Conservation (phyloP, 30 jellyfish, hydroid and myxozoan genomes). For the Pseudorhiza aurosa region DNA sequence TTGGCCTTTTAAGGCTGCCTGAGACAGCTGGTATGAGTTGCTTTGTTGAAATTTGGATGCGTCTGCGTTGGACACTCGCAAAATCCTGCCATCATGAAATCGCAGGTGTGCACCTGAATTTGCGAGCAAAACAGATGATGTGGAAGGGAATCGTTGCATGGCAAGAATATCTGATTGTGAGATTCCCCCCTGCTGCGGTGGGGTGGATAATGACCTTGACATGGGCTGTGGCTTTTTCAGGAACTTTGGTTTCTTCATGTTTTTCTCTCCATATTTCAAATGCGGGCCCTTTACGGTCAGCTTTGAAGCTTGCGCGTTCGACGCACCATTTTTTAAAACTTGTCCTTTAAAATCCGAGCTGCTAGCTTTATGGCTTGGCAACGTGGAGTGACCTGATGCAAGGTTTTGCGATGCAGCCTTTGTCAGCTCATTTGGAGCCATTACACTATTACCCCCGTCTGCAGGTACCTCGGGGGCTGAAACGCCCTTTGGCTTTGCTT, state of each 20-base stretch:
- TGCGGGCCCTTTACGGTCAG: constrained; percentile 37
- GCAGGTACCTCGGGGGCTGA: neutral
- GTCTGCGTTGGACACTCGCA: constrained; percentile 55
- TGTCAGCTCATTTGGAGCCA: constrained; percentile 21
- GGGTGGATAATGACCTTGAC: constrained; percentile 15
- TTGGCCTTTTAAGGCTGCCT: constrained; percentile 2
- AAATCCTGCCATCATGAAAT: constrained; percentile 74
- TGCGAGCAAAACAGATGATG: constrained; percentile 67
- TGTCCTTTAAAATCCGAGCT: neutral
- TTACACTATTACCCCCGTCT: neutral
- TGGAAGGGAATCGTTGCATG: constrained; percentile 66
- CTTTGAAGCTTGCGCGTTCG: constrained; percentile 25
- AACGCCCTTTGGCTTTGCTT: neutral
- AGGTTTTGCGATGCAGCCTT: constrained; percentile 38
- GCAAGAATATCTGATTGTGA: constrained; percentile 21
- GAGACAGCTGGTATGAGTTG: neutral
- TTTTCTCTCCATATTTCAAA: constrained; percentile 25
- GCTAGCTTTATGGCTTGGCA: neutral
- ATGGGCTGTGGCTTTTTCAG: constrained; percentile 16
- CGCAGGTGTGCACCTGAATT: constrained; percentile 81
- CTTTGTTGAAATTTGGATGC: neutral
- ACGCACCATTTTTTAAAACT: neutral
- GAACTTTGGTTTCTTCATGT: constrained; percentile 13
- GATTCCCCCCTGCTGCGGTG: constrained; percentile 4
- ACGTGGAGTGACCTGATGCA: constrained; percentile 33